phyloP scores from a whole-genome alignment of 2,888 invertebrate species.

The Diaphora mendica region DNA sequence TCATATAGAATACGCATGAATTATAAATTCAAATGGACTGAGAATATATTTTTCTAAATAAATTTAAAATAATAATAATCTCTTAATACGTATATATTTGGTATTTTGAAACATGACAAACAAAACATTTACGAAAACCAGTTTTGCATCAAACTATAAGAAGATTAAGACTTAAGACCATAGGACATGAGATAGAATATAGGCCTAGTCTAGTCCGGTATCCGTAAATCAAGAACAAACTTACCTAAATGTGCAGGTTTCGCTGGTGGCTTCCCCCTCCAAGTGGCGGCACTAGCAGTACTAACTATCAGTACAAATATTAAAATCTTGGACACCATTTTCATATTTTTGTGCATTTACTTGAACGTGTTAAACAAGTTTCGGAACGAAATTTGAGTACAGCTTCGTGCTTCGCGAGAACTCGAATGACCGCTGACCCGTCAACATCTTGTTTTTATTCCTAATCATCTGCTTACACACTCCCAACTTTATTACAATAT shows the following conservation, averaged over 20 bases:
- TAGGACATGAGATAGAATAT: background rate
- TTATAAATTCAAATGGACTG: too few relatives aligned
- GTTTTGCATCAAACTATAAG: background rate
- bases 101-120: background rate
- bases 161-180: background rate
- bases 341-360: conserved; percentile 11
- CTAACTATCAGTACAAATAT: conserved; percentile 64
- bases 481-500: conserved; percentile 45
- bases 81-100: too few relatives aligned
- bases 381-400: conserved; percentile 44
- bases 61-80: too few relatives aligned
- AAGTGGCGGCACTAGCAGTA: conserved; percentile 66
- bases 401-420: conserved; percentile 45
- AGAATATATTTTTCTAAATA: too few relatives aligned
- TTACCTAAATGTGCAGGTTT: conserved; percentile 73
- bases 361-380: conserved; percentile 25
- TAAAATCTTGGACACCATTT: conserved; percentile 71
- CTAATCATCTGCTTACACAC: conserved; percentile 57
- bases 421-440: conserved; percentile 63
- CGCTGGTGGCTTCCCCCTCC: conserved; percentile 55
- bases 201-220: background rate
- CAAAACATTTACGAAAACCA: background rate
- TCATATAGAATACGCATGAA: too few relatives aligned
- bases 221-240: conserved; percentile 34
- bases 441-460: conserved; percentile 73